phyloP scores from a whole-genome alignment of 23 tunicate genomes.

The Ascidia mentula region DNA sequence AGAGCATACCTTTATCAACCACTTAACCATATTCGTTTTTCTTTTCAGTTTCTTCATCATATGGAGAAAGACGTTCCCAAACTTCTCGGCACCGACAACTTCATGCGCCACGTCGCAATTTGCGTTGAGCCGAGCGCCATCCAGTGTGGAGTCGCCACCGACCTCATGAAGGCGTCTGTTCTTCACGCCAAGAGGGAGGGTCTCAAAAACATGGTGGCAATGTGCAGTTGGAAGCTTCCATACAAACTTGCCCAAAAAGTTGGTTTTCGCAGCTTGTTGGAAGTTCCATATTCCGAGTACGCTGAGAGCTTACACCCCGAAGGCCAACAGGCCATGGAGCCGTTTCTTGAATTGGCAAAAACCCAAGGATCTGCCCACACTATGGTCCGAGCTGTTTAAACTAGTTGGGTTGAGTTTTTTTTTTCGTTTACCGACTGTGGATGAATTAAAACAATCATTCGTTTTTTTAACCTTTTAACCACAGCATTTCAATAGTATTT shows the following conservation, averaged over 20 bases:
- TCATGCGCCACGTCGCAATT: slow-evolving; percentile 88
- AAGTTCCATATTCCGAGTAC: slow-evolving; percentile 49
- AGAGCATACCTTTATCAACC: no score
- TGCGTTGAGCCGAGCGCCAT: slow-evolving; percentile 58
- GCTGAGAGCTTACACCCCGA: slow-evolving; percentile 7
- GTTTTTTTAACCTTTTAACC: no score
- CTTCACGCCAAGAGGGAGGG: slow-evolving; percentile 34
- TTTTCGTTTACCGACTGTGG: no score
- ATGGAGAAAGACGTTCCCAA: slow-evolving; percentile 44
- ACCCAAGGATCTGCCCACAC: not conserved
- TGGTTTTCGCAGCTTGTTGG: slow-evolving; percentile 47
- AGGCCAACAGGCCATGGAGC: not conserved
- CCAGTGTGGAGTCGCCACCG: slow-evolving; percentile 75
- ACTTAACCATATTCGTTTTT: not conserved
- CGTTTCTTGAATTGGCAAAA: not conserved
- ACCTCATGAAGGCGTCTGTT: slow-evolving; percentile 65
- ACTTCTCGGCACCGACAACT: slow-evolving; percentile 37
- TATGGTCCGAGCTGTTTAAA: not conserved
- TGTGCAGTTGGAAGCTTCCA: slow-evolving; percentile 82
- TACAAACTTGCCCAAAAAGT: slow-evolving; percentile 65
- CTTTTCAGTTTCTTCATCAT: slow-evolving; percentile 61
- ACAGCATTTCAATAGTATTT: no score
- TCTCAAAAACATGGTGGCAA: slow-evolving; percentile 56
- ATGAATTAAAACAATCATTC: no score
- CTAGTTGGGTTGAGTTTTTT: no score